Percentiles rank a stretch among this genome's conserved stretches.
phyloP scores from a whole-genome alignment of 2,888 invertebrate species.

The Cylloceria caligata region DNA sequence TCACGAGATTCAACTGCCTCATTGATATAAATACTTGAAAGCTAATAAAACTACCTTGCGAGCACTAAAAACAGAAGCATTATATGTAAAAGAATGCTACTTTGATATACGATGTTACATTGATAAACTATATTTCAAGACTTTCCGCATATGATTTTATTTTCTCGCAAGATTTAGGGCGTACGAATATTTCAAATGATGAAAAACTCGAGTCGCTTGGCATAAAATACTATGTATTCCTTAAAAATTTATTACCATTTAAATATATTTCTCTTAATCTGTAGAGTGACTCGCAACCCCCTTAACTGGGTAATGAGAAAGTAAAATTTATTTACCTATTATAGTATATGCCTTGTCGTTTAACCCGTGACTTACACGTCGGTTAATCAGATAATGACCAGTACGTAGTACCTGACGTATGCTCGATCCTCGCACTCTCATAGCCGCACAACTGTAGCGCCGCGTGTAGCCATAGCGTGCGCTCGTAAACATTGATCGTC shows the following conservation, averaged over 20 bases:
- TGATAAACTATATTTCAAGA: not conserved
- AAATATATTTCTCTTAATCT: not conserved
- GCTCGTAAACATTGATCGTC: slow-evolving; percentile 66
- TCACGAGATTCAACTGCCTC: not conserved
- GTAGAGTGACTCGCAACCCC: not conserved
- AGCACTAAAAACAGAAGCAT: not conserved
- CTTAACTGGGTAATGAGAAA: not conserved
- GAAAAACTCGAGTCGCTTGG: not conserved
- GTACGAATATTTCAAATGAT: not conserved
- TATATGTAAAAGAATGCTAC: not conserved
- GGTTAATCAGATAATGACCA: slow-evolving; percentile 24
- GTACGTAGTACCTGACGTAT: slow-evolving; percentile 31
- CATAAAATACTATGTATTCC: not conserved
- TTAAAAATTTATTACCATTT: not conserved
- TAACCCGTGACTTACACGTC: slow-evolving; percentile 38
- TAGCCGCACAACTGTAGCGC: slow-evolving; percentile 7
- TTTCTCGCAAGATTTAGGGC: not conserved
- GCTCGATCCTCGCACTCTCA: slow-evolving; percentile 41
- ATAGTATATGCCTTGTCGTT: slow-evolving; percentile 18
- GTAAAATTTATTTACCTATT: slow-evolving; percentile 27
- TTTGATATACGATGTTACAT: not conserved
- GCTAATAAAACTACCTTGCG: not conserved
- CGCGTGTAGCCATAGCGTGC: not conserved
- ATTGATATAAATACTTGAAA: no score
- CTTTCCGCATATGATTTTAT: not conserved